phyloP scores from a whole-genome alignment of 2,113 vertebrate genomes.

The Puffinus mauretanicus region DNA sequence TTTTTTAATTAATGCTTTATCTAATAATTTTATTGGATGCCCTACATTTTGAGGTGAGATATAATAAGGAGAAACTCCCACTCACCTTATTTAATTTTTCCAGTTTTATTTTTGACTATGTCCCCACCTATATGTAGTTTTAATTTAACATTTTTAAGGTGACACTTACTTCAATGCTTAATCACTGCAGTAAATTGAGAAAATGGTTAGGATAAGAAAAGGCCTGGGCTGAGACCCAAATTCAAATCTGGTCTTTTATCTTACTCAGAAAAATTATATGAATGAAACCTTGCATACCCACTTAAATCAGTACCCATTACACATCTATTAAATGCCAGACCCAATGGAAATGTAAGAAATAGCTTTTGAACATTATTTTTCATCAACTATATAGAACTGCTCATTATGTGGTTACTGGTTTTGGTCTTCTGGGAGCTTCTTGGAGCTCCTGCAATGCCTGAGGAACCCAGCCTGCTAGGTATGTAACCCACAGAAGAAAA shows the following conservation, averaged over 20 bases:
- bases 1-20: not conserved
- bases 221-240: not conserved
- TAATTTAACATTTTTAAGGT: not conserved
- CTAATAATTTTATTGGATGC: not conserved
- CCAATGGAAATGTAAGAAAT: not conserved
- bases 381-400: not conserved
- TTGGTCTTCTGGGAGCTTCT: not conserved
- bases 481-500: not conserved
- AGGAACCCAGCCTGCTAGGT: not conserved
- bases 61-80: not conserved
- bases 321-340: not conserved
- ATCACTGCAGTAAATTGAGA: not conserved
- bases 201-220: not conserved
- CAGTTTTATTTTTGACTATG: not conserved
- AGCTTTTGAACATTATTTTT: not conserved
- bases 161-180: not conserved
- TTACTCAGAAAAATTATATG: not conserved
- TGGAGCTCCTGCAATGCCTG: not conserved
- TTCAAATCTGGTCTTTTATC: not conserved
- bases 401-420: not conserved
- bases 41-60: not conserved
- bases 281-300: not conserved
- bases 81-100: not conserved
- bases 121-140: not conserved
- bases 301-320: not conserved